Percentiles rank a stretch among this genome's conserved stretches.
These are phyloP conservation scores for Galaxea fascicularis DNA, from an alignment of 92 coral and sea anemone genomes.

Conservation along the genomic window DNA sequence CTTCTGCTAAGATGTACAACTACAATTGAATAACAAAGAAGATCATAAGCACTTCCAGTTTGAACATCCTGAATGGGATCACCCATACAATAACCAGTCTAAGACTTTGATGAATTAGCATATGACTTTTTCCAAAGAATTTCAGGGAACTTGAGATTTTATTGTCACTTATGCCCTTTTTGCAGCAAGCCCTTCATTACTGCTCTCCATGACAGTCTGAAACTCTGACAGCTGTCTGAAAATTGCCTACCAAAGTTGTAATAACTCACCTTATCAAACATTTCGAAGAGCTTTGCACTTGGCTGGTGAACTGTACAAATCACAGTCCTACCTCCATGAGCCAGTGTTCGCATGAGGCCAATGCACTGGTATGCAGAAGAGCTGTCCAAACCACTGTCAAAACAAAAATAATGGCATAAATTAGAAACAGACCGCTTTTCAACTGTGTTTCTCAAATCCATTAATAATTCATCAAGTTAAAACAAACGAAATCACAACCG, in stretches of 20 bases:
- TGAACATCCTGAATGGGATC: not conserved
- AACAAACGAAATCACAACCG: no score
- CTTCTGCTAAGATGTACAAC: conserved; percentile 95
- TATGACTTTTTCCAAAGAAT: no score
- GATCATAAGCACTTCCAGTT: not conserved
- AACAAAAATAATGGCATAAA: not conserved
- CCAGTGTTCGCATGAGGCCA: conserved; percentile 90
- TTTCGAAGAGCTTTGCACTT: conserved; percentile 98
- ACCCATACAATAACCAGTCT: not conserved
- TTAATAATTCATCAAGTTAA: no score
- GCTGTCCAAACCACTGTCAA: conserved; percentile 93
- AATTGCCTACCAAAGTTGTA: not conserved
- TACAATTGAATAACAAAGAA: conserved; percentile 24
- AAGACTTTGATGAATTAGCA: not conserved
- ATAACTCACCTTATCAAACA: conserved; percentile 94
- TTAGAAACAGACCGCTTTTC: no score
- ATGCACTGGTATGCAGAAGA: conserved; percentile 97
- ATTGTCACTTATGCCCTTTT: no score
- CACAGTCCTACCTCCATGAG: conserved; percentile 96
- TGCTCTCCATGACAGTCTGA: no score
- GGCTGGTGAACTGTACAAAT: conserved; percentile 99
- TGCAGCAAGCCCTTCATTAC: no score
- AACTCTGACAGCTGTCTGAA: not conserved
- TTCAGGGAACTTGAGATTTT: no score
- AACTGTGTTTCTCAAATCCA: no score